A percentile compares a stretch with the other conserved stretches of the same genome.
Conservation (phyloP, 1,140 invertebrate genomes). For the Meloidogyne exigua region DNA sequence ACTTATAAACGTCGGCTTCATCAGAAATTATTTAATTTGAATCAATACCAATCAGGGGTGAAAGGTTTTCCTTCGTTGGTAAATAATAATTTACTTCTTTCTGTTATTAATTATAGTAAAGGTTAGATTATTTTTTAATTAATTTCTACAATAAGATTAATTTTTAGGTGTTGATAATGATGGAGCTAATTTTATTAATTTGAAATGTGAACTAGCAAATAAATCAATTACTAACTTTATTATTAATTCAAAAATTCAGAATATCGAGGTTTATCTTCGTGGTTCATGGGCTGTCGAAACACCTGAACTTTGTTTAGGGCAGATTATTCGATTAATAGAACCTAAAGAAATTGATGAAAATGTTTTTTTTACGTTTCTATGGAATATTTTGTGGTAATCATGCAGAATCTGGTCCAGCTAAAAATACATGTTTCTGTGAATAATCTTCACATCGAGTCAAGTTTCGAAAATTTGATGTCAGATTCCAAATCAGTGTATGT, state of each 20-base stretch:
- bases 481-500: too few species aligned
- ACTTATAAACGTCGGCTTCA: neutral
- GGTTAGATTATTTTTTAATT: neutral
- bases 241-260: neutral
- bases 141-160: neutral
- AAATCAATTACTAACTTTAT: neutral
- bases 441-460: too few species aligned
- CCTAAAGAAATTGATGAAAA: constrained; percentile 9
- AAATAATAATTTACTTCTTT: neutral
- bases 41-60: neutral
- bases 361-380: too few species aligned
- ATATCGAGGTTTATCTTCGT: constrained; percentile 3
- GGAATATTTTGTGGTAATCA: too few species aligned
- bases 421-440: too few species aligned
- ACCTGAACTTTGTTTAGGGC: neutral
- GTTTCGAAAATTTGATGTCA: too few species aligned
- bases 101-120: neutral
- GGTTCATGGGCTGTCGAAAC: neutral
- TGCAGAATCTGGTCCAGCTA: too few species aligned
- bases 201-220: neutral
- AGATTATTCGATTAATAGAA: constrained; percentile 8
- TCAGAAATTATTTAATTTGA: neutral
- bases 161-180: neutral
- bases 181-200: neutral
- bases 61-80: neutral